Evolutionary conservation across 2,888 invertebrate genomes (phyloP), one percentile per base, ranked within the genome.

Genomic region (Ryuthela nishihirai): DNA sequence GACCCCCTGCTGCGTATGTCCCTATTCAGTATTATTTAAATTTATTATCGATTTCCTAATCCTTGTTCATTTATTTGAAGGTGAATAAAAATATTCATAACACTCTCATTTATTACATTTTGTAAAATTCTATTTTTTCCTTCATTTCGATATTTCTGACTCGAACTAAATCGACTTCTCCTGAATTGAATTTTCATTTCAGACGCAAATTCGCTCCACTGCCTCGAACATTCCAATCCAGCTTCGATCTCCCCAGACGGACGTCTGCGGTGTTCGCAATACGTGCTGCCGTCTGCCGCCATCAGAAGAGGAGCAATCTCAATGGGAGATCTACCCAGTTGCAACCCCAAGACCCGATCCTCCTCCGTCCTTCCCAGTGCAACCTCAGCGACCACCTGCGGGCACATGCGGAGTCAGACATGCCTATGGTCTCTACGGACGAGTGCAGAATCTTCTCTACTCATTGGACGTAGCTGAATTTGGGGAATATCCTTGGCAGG

Each of bases 391-490:
- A 24, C 47, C 47, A 2, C 6, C 24, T 20, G 15, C 15, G n/a
- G 48, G 62, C 1, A 35, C 35, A 6, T 93, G 93, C 70, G 93
- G 93, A 45, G 80, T 83, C 7, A 81, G 90, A 66, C 87, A 89
- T 72, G 85, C 89, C 1, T 87, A 89, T 70, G 92, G 91, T 43
- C 85, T 92, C 66, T 91, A 90, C 66, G 92, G 91, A 23, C 83
- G 93, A 65, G 87, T 93, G 64, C 91, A 90, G 78, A 92, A 87
- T 47, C 89, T 92, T 1, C 83, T 85, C 2, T 89, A 90, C 68
- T 84, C 90, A 3, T 91, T 93, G 72, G 91, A 91, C 17, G 93
- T 93, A 73, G 87, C 91, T 69, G 89, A 91, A 77, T 92, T 91
- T 67, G 93, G 93, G 75, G 72, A 73, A 55, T 76, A 73, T 72